Base-by-base conservation (phyloP, 64 coral and sea anemone species). In the Pocillopora verrucosa region DNA sequence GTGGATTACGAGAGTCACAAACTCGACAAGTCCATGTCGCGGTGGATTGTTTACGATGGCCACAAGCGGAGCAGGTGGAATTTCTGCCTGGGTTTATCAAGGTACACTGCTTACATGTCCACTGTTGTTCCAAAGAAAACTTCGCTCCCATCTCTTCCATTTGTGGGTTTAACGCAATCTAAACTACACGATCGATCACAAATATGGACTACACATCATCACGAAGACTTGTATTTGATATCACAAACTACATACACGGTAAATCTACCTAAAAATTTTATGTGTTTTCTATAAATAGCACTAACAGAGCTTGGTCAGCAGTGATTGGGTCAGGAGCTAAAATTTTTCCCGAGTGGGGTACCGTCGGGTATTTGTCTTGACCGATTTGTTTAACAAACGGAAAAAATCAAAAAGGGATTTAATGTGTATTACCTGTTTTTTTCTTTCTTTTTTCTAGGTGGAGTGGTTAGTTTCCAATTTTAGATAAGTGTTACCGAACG, bases 91-190 rank as follows among this genome's bases (percentile, higher is more conserved):
- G 37, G 89, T 97, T 97, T 76, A 82, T 30, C 86, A 97, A 69
- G 13, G 95, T 97, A 41, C 95, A 97, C 72, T 87, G 24, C 24
- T 73, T 64, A 25, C 95, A 97, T 56, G 61, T 82, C 95, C 95
- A 97, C n/a, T 65, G 24, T 56, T 67, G 63, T 9, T 72, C 38
- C 20, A 41, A 72, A 0, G 82, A 85, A 45, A 70, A n/a, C 7
- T 72, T 84, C 17, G 57, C 11, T 58, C 82, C 82, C 82, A 85
- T 85, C 13, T 11, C 45, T 10, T 70, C 82, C 82, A 85, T 85
- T 58, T 22, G 64, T 13, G 38, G 36, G 17, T 51, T 58, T 16
- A 85, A 69, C 7, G 1, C 65, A 12, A 16, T 41, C 62, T 38
- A 65, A 51, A 41, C 2, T 38, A 77, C 75, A 57, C 11, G 67